phyloP scores from a whole-genome alignment of 2,888 invertebrate species.

The Eilema griseolum region DNA sequence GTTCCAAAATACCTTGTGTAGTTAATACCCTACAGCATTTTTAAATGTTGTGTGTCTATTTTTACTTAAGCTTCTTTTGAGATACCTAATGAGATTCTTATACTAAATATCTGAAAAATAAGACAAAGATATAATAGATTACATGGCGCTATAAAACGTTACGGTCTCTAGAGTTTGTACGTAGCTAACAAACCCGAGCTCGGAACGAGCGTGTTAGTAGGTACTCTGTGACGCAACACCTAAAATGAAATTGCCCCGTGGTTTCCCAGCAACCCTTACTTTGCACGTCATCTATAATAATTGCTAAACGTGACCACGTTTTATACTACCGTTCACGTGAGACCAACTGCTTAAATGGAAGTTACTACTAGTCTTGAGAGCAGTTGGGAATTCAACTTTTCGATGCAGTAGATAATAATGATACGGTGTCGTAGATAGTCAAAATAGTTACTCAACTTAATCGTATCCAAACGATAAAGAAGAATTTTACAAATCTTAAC shows the following conservation, averaged over 20 bases:
- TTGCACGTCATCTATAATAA: constrained; percentile 1
- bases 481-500: not conserved
- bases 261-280: not conserved
- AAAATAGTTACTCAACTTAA: too few species aligned
- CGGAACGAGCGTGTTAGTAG: not conserved
- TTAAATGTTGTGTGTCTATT: too few species aligned
- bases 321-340: not conserved
- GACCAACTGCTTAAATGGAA: not conserved
- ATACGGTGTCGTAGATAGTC: not conserved
- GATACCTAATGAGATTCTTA: not conserved
- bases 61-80: not conserved
- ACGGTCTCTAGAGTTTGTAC: not conserved
- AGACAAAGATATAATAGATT: not conserved
- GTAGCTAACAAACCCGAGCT: not conserved
- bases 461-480: not conserved
- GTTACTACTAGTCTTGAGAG: not conserved
- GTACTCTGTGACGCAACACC: not conserved
- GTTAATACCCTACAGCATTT: too few species aligned
- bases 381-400: not conserved
- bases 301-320: not conserved
- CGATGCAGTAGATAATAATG: not conserved
- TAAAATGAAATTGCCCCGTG: not conserved
- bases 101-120: not conserved
- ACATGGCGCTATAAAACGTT: not conserved
- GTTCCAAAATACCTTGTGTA: not conserved